phyloP scores from a whole-genome alignment of 1,140 invertebrate genomes.

The Diplogasteroides magnus region DNA sequence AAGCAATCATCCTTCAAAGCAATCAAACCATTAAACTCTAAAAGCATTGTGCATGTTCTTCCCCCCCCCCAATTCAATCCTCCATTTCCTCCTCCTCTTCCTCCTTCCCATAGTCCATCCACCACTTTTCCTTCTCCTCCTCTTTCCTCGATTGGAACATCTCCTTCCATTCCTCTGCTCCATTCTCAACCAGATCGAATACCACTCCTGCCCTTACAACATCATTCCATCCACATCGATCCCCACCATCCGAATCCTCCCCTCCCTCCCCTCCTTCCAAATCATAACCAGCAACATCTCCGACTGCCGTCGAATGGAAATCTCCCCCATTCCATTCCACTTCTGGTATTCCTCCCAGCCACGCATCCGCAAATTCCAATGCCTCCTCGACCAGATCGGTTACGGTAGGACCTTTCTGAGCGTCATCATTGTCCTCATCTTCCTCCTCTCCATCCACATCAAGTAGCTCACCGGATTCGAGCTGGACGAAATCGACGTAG shows the following conservation, averaged over 20 bases:
- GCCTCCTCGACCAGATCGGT: too few species aligned
- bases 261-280: background rate
- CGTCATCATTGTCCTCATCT: constrained; percentile 1
- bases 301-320: too few species aligned
- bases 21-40: too few species aligned
- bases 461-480: constrained; percentile 23
- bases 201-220: background rate
- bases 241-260: background rate
- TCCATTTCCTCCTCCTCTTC: background rate
- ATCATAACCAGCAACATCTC: background rate
- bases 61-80: too few species aligned
- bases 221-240: background rate
- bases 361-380: background rate
- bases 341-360: background rate
- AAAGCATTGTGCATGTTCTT: too few species aligned
- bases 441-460: constrained; percentile 16
- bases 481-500: too few species aligned
- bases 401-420: too few species aligned
- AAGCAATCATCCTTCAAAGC: too few species aligned
- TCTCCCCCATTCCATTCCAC: background rate
- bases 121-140: background rate
- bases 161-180: background rate
- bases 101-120: too few species aligned
- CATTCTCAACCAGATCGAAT: background rate
- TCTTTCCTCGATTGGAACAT: background rate